Evolutionary conservation across 53 echinoderm and acorn worm species (phyloP).

Genomic region (Pentamera pediparva): DNA sequence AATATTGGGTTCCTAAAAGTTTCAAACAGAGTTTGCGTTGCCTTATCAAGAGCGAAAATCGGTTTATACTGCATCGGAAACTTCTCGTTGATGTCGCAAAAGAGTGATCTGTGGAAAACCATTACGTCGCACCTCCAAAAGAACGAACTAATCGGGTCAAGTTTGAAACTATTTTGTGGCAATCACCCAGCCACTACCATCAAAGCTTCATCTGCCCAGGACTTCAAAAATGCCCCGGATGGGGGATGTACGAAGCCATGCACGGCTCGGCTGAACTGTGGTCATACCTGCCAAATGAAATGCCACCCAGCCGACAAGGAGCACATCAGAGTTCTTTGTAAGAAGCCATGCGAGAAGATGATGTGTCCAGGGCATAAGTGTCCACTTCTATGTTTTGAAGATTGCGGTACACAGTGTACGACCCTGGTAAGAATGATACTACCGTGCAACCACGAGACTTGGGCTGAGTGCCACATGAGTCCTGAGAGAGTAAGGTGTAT

Average conservation of each 20-base stretch:
- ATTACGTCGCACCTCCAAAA: slow-evolving; percentile 35
- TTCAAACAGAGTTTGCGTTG: slow-evolving; percentile 80
- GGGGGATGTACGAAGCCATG: slow-evolving; percentile 48
- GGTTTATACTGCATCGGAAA: slow-evolving; percentile 92
- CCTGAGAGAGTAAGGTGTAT: background rate
- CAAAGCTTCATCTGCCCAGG: slow-evolving; percentile 21
- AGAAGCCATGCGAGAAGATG: slow-evolving; percentile 27
- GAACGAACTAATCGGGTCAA: slow-evolving; percentile 11
- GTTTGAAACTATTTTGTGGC: slow-evolving; percentile 44
- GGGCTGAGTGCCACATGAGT: background rate
- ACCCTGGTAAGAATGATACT: slow-evolving; percentile 52
- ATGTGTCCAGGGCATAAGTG: slow-evolving; percentile 44
- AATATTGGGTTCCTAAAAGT: slow-evolving; percentile 72
- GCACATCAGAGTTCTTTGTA: slow-evolving; percentile 37
- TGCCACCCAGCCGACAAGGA: slow-evolving; percentile 54
- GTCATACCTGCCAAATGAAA: slow-evolving; percentile 41
- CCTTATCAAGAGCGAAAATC: slow-evolving; percentile 74
- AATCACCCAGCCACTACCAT: slow-evolving; percentile 40
- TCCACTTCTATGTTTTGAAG: slow-evolving; percentile 33
- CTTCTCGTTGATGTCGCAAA: slow-evolving; percentile 39
- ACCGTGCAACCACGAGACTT: background rate
- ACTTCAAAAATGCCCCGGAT: slow-evolving; percentile 50
- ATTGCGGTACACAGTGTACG: slow-evolving; percentile 41
- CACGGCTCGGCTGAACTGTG: slow-evolving; percentile 49
- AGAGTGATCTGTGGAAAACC: slow-evolving; percentile 40